Evolutionary conservation across 2,797 vertebrate genomes (phyloP).

Genomic region (Neoniphon sammara): DNA sequence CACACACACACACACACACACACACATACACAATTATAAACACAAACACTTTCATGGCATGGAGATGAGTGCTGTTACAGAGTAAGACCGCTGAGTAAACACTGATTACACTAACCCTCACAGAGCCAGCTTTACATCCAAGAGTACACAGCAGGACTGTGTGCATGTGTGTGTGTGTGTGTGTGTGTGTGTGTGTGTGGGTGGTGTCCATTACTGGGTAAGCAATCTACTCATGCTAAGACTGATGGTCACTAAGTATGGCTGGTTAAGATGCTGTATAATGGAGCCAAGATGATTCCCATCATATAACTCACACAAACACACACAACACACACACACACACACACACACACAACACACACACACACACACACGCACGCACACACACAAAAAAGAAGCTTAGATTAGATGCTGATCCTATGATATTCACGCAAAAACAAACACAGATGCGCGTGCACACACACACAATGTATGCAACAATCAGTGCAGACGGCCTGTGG

Average conservation of each 20-base stretch:
- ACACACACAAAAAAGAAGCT: background rate
- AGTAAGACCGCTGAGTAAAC: too few relatives aligned
- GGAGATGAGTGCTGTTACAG: too few relatives aligned
- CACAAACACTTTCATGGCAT: too few relatives aligned
- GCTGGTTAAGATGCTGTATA: background rate
- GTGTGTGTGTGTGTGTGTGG: too few relatives aligned
- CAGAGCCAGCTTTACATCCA: too few relatives aligned
- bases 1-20: too few relatives aligned
- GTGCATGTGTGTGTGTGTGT: background rate
- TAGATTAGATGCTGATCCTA: conserved; percentile 14
- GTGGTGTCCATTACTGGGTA: background rate
- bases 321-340: background rate
- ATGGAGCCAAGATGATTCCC: too few relatives aligned
- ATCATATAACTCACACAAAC: too few relatives aligned
- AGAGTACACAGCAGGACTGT: too few relatives aligned
- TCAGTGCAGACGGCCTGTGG: conserved; percentile 37
- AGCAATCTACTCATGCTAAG: conserved; percentile 3
- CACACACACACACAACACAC: too few relatives aligned
- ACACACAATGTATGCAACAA: conserved; percentile 32
- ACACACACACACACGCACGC: conserved; percentile 1
- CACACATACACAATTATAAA: too few relatives aligned
- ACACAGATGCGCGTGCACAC: conserved; percentile 11
- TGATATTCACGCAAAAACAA: conserved; percentile 4
- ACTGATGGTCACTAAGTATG: background rate
- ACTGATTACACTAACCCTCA: too few relatives aligned